Evolutionary conservation across 2,113 vertebrate genomes (phyloP).

Genomic region (Ochotona curzoniae): DNA sequence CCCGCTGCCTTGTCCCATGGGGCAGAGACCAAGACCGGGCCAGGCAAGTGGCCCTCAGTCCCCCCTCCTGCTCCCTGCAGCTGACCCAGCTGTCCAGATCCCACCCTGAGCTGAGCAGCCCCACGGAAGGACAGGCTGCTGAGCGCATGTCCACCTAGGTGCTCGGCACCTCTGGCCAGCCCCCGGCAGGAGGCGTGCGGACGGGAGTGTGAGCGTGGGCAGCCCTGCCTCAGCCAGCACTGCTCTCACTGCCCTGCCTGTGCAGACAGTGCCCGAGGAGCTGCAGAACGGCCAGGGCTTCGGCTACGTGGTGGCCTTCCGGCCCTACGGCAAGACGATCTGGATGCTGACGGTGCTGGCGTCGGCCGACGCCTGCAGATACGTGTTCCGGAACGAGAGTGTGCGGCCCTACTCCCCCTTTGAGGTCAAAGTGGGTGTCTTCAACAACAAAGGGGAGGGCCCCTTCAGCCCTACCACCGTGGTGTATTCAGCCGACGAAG

Average conservation of each 20-base stretch:
- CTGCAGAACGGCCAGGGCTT: constrained; percentile 97
- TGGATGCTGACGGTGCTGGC: constrained; percentile 99
- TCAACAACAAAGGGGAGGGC: constrained; percentile 98
- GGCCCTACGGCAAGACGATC: constrained; percentile 91
- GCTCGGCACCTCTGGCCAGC: no score
- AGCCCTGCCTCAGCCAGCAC: no score
- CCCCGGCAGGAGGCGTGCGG: no score
- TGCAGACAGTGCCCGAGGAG: constrained; percentile 96
- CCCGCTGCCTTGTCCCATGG: background rate
- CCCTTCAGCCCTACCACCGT: constrained; percentile 92
- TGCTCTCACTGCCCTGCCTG: background rate
- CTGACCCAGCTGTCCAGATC: no score
- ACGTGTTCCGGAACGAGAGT: constrained; percentile 97
- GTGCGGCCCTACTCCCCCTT: constrained; percentile 97
- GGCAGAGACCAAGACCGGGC: background rate
- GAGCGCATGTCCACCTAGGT: no score
- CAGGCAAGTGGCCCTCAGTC: background rate
- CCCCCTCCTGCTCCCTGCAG: no score
- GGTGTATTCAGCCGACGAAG: constrained; percentile 97
- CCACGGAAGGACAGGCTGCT: no score
- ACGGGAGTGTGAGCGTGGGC: no score
- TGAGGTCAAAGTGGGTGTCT: constrained; percentile 97
- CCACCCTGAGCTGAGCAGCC: no score
- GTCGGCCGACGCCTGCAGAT: constrained; percentile 92
- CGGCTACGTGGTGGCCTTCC: constrained; percentile 97